Base-by-base conservation (phyloP, 2,113 vertebrate species). In the Steatornis caripensis region DNA sequence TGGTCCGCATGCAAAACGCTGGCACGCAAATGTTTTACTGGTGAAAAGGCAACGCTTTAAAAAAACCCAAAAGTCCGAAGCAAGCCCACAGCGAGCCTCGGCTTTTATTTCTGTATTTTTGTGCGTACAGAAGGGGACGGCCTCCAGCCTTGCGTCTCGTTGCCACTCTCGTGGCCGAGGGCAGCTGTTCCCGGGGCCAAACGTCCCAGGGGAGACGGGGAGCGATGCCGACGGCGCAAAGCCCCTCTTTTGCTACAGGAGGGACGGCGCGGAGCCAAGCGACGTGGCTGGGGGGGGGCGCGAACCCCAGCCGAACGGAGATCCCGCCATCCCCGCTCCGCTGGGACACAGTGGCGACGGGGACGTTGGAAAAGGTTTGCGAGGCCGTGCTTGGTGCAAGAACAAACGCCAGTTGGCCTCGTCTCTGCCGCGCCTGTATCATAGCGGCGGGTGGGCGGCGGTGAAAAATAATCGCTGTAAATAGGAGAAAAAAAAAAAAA, bases 401-500 rank as follows among this genome's bases (percentile, higher is more conserved):
- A 91, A 68, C 46, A 60, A 87, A 53, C 0, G 2, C 16, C n/a
- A 26, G 34, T 13, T n/a, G n/a, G n/a, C 45, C 36, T 69, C 4
- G 4, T 34, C 41, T 69, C 76, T 37, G 65, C 54, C 5, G 4
- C 3, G 26, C 29, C 9, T 66, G 49, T 49, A 29, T 84, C 39
- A 19, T 32, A 83, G 81, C 0, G 0, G n/a, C n/a, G n/a, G n/a
- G n/a, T n/a, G n/a, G n/a, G n/a, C n/a, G n/a, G n/a, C n/a, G n/a
- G n/a, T n/a, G n/a, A n/a, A n/a, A n/a, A n/a, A n/a, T n/a, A n/a
- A 68, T 74, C 1, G 9, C 49, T 97, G 93, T 96, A 97, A 87
- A 97, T 96, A 97, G 64, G 57, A n/a, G 24, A 60, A 37, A 12
- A 36, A 53, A 57, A 62, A 69, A n/a, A n/a, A n/a, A n/a, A n/a